These are phyloP conservation scores for Rhagoletis zephyria DNA, from an alignment of 1,140 invertebrate genomes.

Conservation along the genomic window DNA sequence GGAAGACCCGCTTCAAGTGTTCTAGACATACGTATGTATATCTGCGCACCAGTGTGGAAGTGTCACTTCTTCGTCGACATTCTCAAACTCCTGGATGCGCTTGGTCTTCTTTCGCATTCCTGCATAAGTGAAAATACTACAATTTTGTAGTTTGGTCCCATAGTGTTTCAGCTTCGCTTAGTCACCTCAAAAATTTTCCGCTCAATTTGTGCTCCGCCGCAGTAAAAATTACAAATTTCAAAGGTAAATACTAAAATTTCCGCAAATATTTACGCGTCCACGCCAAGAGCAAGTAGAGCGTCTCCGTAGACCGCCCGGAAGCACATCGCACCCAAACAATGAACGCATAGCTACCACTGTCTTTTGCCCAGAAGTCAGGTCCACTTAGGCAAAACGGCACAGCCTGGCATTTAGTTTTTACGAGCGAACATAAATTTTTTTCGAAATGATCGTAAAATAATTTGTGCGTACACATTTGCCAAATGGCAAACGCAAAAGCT, in stretches of 20 bases:
- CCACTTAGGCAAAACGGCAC: constrained; percentile 6
- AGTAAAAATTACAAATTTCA: constrained; percentile 30
- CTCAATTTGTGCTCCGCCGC: not conserved
- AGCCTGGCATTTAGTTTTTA: constrained; percentile 53
- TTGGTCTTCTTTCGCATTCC: too few species aligned
- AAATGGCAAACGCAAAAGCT: constrained; percentile 1
- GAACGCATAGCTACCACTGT: not conserved
- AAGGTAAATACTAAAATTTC: constrained; percentile 40
- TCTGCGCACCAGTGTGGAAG: too few species aligned
- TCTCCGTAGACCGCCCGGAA: constrained; percentile 20
- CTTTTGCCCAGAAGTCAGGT: not conserved
- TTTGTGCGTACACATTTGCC: constrained; percentile 54
- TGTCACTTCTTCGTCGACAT: too few species aligned
- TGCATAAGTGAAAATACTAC: too few species aligned
- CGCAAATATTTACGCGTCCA: not conserved
- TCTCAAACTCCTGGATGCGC: too few species aligned
- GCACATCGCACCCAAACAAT: constrained; percentile 5
- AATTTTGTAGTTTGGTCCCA: too few species aligned
- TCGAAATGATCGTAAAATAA: constrained; percentile 56
- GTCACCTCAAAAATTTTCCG: constrained; percentile 8
- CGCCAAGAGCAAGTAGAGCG: not conserved
- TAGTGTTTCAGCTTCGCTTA: too few species aligned
- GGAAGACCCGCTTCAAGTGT: too few species aligned
- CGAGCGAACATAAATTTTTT: constrained; percentile 55
- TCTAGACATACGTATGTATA: too few species aligned